Evolutionary conservation across 2,888 invertebrate genomes (phyloP), one percentile per base, ranked within the genome.

Genomic region (Halictus quadricinctus): DNA sequence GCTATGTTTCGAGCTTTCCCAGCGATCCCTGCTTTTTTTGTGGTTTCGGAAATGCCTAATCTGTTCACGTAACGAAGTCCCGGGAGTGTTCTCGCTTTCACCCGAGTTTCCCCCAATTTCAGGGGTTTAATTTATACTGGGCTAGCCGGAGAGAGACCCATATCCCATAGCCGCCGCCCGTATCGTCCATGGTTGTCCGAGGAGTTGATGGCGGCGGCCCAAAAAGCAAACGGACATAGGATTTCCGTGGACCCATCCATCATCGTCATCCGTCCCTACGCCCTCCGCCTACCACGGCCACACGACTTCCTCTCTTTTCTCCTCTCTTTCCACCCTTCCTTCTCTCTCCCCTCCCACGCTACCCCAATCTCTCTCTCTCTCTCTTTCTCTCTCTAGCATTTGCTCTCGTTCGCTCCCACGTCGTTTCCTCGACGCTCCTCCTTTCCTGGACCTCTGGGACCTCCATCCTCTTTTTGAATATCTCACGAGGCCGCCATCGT

Each of bases 211-310:
- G 93, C 93, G 93, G 93, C 91, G 90, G 92, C 91, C 93, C 87
- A 89, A 93, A 94, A 94, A 94, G 94, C 92, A 91, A 93, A 91
- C 92, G 91, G 91, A 92, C 92, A 91, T 91, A 90, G 91, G 90
- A 92, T 94, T 94, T 94, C 94, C 93, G 92, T 93, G 91, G 93
- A 91, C 92, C 76, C 93, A 94, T 94, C 92, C 94, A 93, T 94
- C 94, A 94, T 94, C 94, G 94, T 94, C 94, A 94, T 91, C 78
- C 91, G 91, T 90, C 91, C 91, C 91, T 91, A 90, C 91, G 90
- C 90, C 92, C 92, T 92, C 90, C 91, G 89, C 86, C 89, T 79
- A 83, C 81, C 79, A 82, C 79, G 64, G 29, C 58, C 58, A 58
- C 64, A 64, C 85, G 72, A 80, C 89, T 88, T 86, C 81, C 90